A percentile compares a stretch with the other conserved stretches of the same genome.
These are phyloP conservation scores for Aporophyla lueneburgensis DNA, from an alignment of 2,888 invertebrate species.

Conservation along the genomic window DNA sequence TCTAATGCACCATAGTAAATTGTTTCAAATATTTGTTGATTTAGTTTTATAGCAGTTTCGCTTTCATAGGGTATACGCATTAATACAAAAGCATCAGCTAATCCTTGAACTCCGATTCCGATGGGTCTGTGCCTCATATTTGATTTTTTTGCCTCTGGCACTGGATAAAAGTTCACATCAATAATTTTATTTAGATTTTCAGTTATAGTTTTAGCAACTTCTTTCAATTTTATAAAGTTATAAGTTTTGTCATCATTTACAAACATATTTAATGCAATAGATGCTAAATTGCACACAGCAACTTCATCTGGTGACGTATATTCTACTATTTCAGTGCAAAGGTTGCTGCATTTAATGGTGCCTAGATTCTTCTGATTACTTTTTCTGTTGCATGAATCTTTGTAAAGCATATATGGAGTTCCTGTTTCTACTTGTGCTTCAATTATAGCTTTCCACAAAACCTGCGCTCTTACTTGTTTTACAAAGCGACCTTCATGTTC, in stretches of 20 bases:
- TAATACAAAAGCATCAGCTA: constrained; percentile 98
- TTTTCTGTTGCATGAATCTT: constrained; percentile 99
- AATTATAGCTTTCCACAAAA: constrained; percentile 98
- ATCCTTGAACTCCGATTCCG: constrained; percentile 98
- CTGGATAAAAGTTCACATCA: constrained; percentile 98
- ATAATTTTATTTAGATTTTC: constrained; percentile 99
- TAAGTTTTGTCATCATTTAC: constrained; percentile 95
- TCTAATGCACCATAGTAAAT: constrained; percentile 99
- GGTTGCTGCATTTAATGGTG: constrained; percentile 99
- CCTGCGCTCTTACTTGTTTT: constrained; percentile 94
- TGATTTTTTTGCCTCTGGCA: constrained; percentile 96
- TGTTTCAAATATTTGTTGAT: constrained; percentile 99
- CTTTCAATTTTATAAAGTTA: constrained; percentile 96
- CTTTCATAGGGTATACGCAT: constrained; percentile 98
- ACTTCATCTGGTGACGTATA: constrained; percentile 98
- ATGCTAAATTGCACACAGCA: constrained; percentile 99
- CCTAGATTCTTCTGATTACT: constrained; percentile 99
- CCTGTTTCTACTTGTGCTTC: constrained; percentile 99
- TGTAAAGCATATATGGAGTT: constrained; percentile 99
- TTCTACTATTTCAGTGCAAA: constrained; percentile 99
- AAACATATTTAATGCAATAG: constrained; percentile 98
- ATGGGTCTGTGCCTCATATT: constrained; percentile 97
- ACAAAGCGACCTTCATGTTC: constrained; percentile 94
- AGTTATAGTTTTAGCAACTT: constrained; percentile 96
- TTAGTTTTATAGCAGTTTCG: constrained; percentile 95